Evolutionary conservation across 2,888 invertebrate genomes (phyloP).

Genomic region (Troilus luridus): DNA sequence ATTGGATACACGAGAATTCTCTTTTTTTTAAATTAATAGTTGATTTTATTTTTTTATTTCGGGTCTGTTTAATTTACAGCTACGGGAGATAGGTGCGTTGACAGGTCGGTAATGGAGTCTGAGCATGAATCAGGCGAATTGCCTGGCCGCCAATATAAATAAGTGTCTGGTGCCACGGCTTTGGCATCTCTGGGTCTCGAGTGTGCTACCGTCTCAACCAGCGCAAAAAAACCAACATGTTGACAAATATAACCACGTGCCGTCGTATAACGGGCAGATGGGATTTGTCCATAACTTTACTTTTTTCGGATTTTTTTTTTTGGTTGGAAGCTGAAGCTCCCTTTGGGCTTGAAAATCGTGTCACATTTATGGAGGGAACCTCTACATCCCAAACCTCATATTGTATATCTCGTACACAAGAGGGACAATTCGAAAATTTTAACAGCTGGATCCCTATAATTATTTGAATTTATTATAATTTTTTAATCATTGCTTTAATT

Average conservation of each 20-base stretch:
- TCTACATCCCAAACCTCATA: neutral
- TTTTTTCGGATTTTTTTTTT: neutral
- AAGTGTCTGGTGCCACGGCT: slow-evolving; percentile 31
- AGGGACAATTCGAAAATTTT: too few relatives aligned
- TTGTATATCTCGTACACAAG: too few relatives aligned
- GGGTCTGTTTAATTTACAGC: neutral
- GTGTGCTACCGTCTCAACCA: slow-evolving; percentile 1
- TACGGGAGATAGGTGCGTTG: neutral
- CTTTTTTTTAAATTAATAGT: neutral
- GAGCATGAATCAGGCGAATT: slow-evolving; percentile 39
- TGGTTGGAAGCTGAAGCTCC: neutral
- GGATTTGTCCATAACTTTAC: slow-evolving; percentile 15
- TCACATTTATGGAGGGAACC: neutral
- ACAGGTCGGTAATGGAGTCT: slow-evolving; percentile 28
- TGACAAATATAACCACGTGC: slow-evolving; percentile 41
- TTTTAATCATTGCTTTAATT: too few relatives aligned
- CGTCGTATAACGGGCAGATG: slow-evolving; percentile 11
- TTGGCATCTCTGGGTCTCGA: neutral
- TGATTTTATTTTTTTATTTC: neutral
- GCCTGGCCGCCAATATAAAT: slow-evolving; percentile 22
- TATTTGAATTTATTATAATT: too few relatives aligned
- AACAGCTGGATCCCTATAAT: too few relatives aligned
- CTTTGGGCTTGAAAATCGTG: neutral
- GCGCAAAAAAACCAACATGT: neutral
- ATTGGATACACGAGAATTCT: neutral